A percentile compares a stretch with the other conserved stretches of the same genome.
Conservation (phyloP, 2,113 vertebrate genomes). For the Dasyornis broadbenti region DNA sequence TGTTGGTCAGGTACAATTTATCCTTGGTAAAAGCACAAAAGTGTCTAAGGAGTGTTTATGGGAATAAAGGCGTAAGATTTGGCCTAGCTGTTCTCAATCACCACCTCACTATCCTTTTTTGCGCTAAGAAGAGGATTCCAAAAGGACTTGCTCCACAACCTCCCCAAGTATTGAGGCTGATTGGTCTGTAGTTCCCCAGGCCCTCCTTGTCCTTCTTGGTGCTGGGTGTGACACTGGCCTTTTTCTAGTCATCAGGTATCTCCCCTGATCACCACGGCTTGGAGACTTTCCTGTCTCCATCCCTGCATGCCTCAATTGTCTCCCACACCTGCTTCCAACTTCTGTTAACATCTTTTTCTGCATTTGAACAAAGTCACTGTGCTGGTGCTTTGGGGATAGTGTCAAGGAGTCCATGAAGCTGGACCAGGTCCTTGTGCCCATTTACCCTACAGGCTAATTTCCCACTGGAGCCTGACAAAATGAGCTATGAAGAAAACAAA, state of each 20-base stretch:
- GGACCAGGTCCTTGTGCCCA: not conserved
- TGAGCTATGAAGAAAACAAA: not conserved
- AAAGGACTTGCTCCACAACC: not conserved
- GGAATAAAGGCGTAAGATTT: not conserved
- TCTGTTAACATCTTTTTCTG: not conserved
- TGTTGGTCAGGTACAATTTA: not conserved
- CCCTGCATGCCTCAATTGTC: not conserved
- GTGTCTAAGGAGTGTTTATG: not conserved
- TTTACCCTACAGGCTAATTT: not conserved
- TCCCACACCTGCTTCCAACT: not conserved
- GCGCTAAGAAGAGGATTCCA: not conserved
- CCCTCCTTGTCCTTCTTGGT: not conserved
- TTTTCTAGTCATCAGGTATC: not conserved
- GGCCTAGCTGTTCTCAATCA: not conserved
- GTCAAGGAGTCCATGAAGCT: not conserved
- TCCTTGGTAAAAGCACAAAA: not conserved
- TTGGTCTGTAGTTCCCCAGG: not conserved
- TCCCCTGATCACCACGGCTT: not conserved
- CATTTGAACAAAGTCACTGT: not conserved
- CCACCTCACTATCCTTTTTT: not conserved
- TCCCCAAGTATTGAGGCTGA: not conserved
- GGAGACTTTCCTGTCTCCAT: not conserved
- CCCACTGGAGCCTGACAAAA: not conserved
- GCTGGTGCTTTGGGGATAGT: not conserved
- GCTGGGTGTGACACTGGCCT: not conserved